Conservation (phyloP, 2,113 vertebrate genomes). For the Catharus minimus region DNA sequence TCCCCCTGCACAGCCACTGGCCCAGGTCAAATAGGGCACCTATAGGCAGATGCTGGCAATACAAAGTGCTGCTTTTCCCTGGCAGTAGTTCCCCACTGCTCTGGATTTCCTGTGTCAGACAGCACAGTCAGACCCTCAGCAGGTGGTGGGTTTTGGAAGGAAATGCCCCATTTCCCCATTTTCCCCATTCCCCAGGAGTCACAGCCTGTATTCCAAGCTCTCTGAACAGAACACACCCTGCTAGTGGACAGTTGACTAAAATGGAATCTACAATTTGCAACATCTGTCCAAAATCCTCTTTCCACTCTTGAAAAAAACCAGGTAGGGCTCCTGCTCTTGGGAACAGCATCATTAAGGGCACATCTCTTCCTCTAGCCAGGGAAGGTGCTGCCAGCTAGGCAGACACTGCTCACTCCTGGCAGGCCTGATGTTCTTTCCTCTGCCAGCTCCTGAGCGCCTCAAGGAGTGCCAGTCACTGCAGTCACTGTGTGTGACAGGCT, state of each 20-base stretch:
- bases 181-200: no score
- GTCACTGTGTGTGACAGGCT: background rate
- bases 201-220: background rate
- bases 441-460: background rate
- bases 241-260: rapidly evolving
- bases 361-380: background rate
- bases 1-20: background rate
- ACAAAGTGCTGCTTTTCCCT: background rate
- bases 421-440: background rate
- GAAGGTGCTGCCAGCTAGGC: background rate
- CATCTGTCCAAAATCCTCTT: background rate
- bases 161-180: no score
- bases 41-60: background rate
- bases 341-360: background rate
- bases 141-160: background rate
- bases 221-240: rapidly evolving
- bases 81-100: rapidly evolving
- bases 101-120: background rate
- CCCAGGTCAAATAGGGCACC: background rate
- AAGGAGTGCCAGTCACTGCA: background rate
- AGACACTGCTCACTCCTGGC: background rate
- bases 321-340: background rate
- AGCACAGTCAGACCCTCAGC: background rate
- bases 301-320: background rate
- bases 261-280: background rate